Evolutionary conservation across 2,888 invertebrate genomes (phyloP).

Genomic region (Sipunculus nudus): DNA sequence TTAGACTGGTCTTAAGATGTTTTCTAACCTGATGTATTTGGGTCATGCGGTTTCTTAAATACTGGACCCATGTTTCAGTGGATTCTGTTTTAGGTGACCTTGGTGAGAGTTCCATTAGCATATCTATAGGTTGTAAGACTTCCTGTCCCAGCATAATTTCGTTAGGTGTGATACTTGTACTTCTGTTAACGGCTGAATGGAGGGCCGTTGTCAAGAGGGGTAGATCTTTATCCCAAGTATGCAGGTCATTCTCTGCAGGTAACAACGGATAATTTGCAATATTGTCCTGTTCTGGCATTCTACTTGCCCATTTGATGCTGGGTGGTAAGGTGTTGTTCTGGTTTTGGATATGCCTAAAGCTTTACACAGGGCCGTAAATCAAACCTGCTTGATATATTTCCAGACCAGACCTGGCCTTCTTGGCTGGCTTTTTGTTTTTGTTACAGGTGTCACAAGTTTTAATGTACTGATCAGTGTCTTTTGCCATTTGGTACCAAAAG

Average conservation of each 20-base stretch:
- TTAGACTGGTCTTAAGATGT: too few species aligned
- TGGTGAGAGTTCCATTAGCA: too few species aligned
- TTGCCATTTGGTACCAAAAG: too few species aligned
- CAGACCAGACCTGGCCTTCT: not conserved
- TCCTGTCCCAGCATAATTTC: not conserved
- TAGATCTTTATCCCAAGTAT: not conserved
- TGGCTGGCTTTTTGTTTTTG: too few species aligned
- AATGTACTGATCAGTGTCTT: too few species aligned
- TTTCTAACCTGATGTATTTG: too few species aligned
- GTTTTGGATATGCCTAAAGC: not conserved
- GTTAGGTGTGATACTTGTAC: not conserved
- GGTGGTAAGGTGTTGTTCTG: not conserved
- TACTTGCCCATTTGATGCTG: not conserved
- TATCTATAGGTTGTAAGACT: not conserved
- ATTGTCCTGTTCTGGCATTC: slow-evolving; percentile 5
- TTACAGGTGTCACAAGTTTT: too few species aligned
- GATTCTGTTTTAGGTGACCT: too few species aligned
- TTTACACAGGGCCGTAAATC: not conserved
- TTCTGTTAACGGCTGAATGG: not conserved
- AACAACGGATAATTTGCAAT: too few species aligned
- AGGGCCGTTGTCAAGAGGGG: not conserved
- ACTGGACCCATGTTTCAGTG: too few species aligned
- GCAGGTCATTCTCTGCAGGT: too few species aligned
- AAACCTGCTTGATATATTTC: not conserved
- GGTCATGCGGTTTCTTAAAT: too few species aligned